phyloP scores from a whole-genome alignment of 64 coral and sea anemone species.

The Catalaphyllia jardinei region DNA sequence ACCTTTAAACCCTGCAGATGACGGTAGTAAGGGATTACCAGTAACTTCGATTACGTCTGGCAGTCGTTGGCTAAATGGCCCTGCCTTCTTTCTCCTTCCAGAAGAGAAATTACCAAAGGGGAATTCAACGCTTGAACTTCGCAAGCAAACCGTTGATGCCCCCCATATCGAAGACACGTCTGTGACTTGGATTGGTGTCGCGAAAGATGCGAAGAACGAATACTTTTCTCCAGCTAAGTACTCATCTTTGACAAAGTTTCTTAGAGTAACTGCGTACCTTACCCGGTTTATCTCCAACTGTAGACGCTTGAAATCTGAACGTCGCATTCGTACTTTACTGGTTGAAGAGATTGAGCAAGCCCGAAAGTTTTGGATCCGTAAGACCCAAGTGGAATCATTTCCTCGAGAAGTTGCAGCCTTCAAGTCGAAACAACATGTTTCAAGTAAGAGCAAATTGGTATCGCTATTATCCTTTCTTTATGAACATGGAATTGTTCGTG shows the following conservation, averaged over 20 bases:
- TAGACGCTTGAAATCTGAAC: not conserved
- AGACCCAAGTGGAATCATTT: not conserved
- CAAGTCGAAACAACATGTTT: too few species aligned
- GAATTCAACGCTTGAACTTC: not conserved
- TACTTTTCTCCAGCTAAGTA: not conserved
- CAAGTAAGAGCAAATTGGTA: too few species aligned
- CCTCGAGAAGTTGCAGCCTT: not conserved
- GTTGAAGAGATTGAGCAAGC: not conserved
- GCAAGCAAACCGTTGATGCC: not conserved
- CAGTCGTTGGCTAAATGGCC: slow-evolving; percentile 5
- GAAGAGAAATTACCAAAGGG: slow-evolving; percentile 1
- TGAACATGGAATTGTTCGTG: slow-evolving; percentile 25
- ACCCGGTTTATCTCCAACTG: not conserved
- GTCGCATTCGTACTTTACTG: not conserved
- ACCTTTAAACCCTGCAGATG: not conserved
- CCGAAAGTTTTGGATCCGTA: not conserved
- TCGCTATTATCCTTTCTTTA: not conserved
- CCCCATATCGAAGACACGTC: not conserved
- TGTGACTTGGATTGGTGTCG: not conserved
- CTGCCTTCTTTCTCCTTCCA: not conserved
- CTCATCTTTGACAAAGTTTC: not conserved
- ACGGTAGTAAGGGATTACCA: not conserved
- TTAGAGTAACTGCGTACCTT: not conserved
- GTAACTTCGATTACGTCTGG: not conserved
- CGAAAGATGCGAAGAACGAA: not conserved